These are phyloP conservation scores for Chrosomus eos DNA, from an alignment of 2,797 vertebrate genomes.

Conservation along the genomic window DNA sequence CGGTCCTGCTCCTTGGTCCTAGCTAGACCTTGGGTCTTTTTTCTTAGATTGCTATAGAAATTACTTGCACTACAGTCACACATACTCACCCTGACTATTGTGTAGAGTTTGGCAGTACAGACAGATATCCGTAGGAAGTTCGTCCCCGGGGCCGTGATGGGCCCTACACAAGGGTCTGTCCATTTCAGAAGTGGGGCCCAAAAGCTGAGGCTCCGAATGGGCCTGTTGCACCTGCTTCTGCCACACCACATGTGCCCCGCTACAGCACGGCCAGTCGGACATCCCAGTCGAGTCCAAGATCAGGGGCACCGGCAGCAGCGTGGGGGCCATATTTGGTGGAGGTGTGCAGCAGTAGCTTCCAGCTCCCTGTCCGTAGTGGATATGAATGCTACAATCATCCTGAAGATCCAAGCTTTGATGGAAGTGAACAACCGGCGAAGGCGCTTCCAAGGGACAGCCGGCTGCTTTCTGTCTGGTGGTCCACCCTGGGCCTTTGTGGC, in stretches of 20 bases:
- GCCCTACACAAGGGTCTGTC: conserved; percentile 70
- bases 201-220: conserved; percentile 77
- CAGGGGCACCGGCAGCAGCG: conserved; percentile 81
- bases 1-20: no score
- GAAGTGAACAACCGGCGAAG: conserved; percentile 72
- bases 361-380: conserved; percentile 76
- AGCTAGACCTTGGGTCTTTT: no score
- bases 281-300: conserved; percentile 80
- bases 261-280: conserved; percentile 76
- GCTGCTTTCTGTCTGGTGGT: conserved; percentile 71
- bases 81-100: conserved; percentile 86
- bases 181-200: conserved; percentile 72
- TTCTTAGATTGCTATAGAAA: neutral
- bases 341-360: conserved; percentile 77
- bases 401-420: conserved; percentile 81
- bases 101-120: conserved; percentile 84
- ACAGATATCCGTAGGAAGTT: conserved; percentile 75
- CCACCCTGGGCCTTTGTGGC: conserved; percentile 75
- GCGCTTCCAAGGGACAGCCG: conserved; percentile 73
- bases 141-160: conserved; percentile 70
- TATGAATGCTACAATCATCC: conserved; percentile 76
- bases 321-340: conserved; percentile 77
- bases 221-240: conserved; percentile 82
- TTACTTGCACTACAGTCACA: conserved; percentile 2
- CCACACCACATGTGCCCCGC: conserved; percentile 82